Base-by-base conservation (phyloP, 1,140 invertebrate species). In the Grapholita molesta region DNA sequence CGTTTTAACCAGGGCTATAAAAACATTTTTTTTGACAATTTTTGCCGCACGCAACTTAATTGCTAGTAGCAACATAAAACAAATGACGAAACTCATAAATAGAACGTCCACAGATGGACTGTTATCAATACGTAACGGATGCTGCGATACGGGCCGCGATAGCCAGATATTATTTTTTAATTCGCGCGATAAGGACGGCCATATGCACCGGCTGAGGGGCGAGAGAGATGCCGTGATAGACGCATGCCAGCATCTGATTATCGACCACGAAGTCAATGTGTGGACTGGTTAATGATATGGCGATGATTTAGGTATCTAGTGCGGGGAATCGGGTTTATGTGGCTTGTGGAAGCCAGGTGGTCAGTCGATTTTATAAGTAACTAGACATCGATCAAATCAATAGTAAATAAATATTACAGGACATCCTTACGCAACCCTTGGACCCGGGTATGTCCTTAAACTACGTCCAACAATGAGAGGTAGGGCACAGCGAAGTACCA, bases 151-250 rank as follows among this genome's bases (percentile, higher is more conserved):
- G 18, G 42, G 15, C 42, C 15, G 42, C 42, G 42, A 48, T 48
- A 48, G 42, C 15, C 42, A 48, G 42, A 48, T 48, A 48, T 48
- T 48, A 48, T 48, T 48, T 48, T 48, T 48, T 48, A 48, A 48
- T 48, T 48, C 42, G 18, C 42, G 42, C 42, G 42, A 48, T 48
- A 48, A 48, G 42, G 42, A 48, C 42, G 18, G 42, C n/a, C 15
- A 48, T 21, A 48, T 48, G 42, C 18, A 48, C 7, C n/a, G 42
- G 5, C 15, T n/a, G 5, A 21, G 42, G 42, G 42, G 42, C 4
- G 42, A 48, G 15, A 21, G 42, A 21, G 42, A 48, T 48, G 42
- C 15, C 18, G 35, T 12, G 42, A 48, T 48, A 30, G 28, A 48
- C 18, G 42, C 38, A 42, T 42, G 38, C 33, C 33, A 35, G 38